phyloP scores from a whole-genome alignment of 37 sponge, comb jelly and placozoan genomes.

The Petrosia ficiformis region DNA sequence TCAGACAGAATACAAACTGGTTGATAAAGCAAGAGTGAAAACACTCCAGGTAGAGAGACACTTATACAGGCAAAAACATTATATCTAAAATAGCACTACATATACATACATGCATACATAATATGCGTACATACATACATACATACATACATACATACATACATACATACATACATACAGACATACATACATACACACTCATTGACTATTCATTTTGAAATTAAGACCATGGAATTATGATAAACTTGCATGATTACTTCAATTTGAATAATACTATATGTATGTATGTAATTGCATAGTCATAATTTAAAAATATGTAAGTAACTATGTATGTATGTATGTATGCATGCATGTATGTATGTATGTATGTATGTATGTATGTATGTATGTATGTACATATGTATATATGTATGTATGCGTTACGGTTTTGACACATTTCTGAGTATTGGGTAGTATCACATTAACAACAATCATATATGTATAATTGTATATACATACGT shows the following conservation, averaged over 20 bases:
- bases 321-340: neutral
- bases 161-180: too few relatives aligned
- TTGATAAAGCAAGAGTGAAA: slow-evolving; percentile 57
- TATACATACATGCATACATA: neutral
- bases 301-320: too few relatives aligned
- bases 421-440: neutral
- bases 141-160: neutral
- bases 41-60: slow-evolving; percentile 32
- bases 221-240: too few relatives aligned
- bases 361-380: neutral
- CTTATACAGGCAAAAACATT: too few relatives aligned
- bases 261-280: too few relatives aligned
- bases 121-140: neutral
- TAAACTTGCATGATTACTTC: too few relatives aligned
- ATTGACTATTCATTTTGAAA: too few relatives aligned
- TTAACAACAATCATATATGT: too few relatives aligned
- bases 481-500: too few relatives aligned
- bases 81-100: too few relatives aligned
- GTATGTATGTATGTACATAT: neutral
- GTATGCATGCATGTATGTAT: neutral
- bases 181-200: too few relatives aligned
- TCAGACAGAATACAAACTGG: slow-evolving; percentile 54
- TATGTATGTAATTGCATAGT: too few relatives aligned
- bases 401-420: neutral
- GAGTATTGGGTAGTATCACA: neutral